A percentile compares a stretch with the other conserved stretches of the same genome.
Evolutionary conservation across 2,888 invertebrate species (phyloP).

Genomic region (Protodeltote pygarga): DNA sequence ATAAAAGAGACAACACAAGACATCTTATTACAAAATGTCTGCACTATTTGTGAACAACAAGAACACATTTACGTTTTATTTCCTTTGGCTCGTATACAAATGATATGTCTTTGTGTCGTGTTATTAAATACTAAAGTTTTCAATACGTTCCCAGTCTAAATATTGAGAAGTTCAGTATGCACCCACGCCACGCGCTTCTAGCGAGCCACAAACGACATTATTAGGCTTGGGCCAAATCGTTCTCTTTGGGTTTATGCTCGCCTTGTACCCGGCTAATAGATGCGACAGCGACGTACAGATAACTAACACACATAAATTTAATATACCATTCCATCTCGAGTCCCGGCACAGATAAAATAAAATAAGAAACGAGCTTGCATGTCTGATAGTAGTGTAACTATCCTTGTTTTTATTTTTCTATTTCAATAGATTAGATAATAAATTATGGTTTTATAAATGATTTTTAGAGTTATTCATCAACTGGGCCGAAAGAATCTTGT

Average conservation of each 20-base stretch:
- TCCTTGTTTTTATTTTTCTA: conserved; percentile 63
- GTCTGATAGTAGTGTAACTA: conserved; percentile 50
- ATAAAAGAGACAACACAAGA: conserved; percentile 3
- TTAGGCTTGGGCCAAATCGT: conserved; percentile 69
- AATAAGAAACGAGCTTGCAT: conserved; percentile 59
- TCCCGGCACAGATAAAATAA: conserved; percentile 51
- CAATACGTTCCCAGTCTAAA: conserved; percentile 31
- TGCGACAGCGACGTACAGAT: conserved; percentile 61
- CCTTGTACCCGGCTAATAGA: conserved; percentile 67
- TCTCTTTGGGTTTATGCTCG: conserved; percentile 68
- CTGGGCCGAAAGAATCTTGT: too few relatives aligned
- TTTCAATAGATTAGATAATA: conserved; percentile 67
- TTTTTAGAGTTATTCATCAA: too few relatives aligned
- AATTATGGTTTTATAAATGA: conserved; percentile 51
- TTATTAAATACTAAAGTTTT: conserved; percentile 31
- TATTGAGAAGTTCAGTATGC: conserved; percentile 46
- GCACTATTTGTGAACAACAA: conserved; percentile 5
- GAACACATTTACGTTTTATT: conserved; percentile 28
- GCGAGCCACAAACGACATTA: conserved; percentile 63
- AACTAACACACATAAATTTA: conserved; percentile 59
- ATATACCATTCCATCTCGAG: too few relatives aligned
- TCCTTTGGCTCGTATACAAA: conserved; percentile 27
- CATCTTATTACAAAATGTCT: conserved; percentile 7
- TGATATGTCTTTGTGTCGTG: conserved; percentile 12
- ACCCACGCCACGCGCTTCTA: conserved; percentile 58